Percentiles rank a stretch among this genome's conserved stretches.
These are phyloP conservation scores for Epistrophe eligans DNA, from an alignment of 2,888 invertebrate genomes.

Conservation along the genomic window DNA sequence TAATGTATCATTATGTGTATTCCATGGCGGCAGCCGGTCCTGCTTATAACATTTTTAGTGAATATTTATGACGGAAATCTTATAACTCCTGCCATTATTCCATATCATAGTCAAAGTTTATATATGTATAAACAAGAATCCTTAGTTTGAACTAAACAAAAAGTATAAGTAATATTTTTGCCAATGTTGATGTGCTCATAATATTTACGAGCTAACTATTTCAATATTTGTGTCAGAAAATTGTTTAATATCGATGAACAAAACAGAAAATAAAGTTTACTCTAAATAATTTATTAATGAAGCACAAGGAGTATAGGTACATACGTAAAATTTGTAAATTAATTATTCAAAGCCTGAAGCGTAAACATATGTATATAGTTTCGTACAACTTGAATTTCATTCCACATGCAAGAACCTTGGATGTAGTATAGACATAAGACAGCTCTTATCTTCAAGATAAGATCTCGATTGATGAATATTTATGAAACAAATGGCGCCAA, in stretches of 20 bases:
- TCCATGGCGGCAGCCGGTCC: background rate
- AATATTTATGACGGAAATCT: conserved; percentile 41
- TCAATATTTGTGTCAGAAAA: background rate
- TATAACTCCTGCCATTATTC: conserved; percentile 12
- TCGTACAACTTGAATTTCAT: conserved; percentile 7
- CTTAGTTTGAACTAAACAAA: background rate
- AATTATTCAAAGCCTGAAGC: conserved; percentile 8
- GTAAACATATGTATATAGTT: background rate
- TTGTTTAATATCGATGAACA: background rate
- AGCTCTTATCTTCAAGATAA: background rate
- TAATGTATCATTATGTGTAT: background rate
- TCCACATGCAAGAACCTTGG: background rate
- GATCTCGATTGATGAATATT: conserved; percentile 3
- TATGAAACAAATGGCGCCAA: conserved; percentile 40
- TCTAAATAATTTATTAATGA: conserved; percentile 9
- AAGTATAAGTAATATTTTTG: background rate
- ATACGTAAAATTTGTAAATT: conserved; percentile 2
- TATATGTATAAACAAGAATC: background rate
- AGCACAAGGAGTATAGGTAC: background rate
- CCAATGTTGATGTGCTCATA: background rate
- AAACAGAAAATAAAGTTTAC: conserved; percentile 4
- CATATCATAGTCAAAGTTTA: conserved; percentile 12
- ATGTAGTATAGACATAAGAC: background rate
- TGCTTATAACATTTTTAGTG: background rate
- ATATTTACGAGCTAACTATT: conserved; percentile 1